These are phyloP conservation scores for Cyprinodon tularosa DNA, from an alignment of 2,113 vertebrate genomes.

Conservation along the genomic window DNA sequence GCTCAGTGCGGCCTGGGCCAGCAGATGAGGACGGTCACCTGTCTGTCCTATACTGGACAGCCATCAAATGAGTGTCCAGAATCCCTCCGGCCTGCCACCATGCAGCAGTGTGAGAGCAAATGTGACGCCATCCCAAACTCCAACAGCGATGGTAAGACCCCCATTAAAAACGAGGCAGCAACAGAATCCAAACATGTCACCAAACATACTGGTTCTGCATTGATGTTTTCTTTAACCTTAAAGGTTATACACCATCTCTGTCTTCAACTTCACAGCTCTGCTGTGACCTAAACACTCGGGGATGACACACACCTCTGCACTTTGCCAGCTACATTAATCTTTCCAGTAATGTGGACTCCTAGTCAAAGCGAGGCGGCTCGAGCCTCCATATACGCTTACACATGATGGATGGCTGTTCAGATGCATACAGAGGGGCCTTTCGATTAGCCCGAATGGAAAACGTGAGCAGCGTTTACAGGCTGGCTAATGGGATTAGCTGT, in stretches of 20 bases:
- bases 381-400: slow-evolving; percentile 65
- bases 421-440: slow-evolving; percentile 65
- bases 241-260: slow-evolving; percentile 42
- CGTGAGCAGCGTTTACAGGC: slow-evolving; percentile 72
- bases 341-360: slow-evolving; percentile 61
- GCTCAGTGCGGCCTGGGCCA: slow-evolving; percentile 96
- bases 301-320: slow-evolving; percentile 63
- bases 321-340: slow-evolving; percentile 71
- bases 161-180: not conserved
- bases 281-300: slow-evolving; percentile 63
- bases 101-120: slow-evolving; percentile 99
- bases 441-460: slow-evolving; percentile 73
- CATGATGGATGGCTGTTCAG: slow-evolving; percentile 71
- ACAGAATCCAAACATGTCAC: slow-evolving; percentile 1
- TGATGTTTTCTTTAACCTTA: slow-evolving; percentile 6
- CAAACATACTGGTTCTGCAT: not conserved
- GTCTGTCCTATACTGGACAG: slow-evolving; percentile 95
- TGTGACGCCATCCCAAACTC: slow-evolving; percentile 92
- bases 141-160: slow-evolving; percentile 89
- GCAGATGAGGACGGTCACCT: slow-evolving; percentile 94
- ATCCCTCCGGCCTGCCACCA: slow-evolving; percentile 85
- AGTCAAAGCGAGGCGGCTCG: slow-evolving; percentile 58
- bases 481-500: slow-evolving; percentile 77
- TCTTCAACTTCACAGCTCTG: slow-evolving; percentile 50
- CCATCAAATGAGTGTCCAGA: slow-evolving; percentile 90